Percentiles rank a stretch among this genome's conserved stretches.
Conservation (phyloP, 2,888 invertebrate genomes). For the Thera britannica region DNA sequence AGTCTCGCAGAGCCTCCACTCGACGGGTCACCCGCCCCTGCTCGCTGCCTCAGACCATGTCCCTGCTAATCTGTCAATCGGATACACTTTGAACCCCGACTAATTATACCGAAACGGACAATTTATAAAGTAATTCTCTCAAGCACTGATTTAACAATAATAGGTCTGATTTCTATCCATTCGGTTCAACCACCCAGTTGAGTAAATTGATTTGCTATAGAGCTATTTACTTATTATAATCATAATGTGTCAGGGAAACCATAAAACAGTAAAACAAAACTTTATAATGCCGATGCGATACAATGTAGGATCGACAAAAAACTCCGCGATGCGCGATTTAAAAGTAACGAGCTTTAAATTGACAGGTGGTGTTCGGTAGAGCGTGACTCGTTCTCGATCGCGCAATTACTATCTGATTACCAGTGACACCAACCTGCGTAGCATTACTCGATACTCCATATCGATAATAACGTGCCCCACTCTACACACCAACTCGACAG, state of each 20-base stretch:
- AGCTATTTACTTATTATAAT: background rate
- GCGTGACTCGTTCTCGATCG: constrained; percentile 60
- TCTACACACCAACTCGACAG: constrained; percentile 62
- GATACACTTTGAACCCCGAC: constrained; percentile 40
- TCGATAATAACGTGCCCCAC: constrained; percentile 75
- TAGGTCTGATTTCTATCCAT: too few relatives aligned
- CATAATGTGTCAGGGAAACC: background rate
- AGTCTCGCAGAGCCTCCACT: constrained; percentile 63
- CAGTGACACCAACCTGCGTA: constrained; percentile 56
- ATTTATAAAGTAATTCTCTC: background rate
- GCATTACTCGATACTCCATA: constrained; percentile 50
- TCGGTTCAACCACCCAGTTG: too few relatives aligned
- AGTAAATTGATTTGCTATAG: background rate
- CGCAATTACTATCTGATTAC: constrained; percentile 77
- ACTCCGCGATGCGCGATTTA: constrained; percentile 22
- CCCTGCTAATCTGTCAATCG: constrained; percentile 67
- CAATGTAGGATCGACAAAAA: constrained; percentile 32
- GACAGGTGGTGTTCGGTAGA: constrained; percentile 63
- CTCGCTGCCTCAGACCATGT: constrained; percentile 45
- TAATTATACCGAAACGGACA: constrained; percentile 11
- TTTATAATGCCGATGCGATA: constrained; percentile 13
- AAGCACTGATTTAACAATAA: background rate
- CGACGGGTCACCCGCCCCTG: constrained; percentile 48
- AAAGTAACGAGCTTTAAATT: constrained; percentile 57
- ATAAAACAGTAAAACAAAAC: constrained; percentile 7